Evolutionary conservation across 2,888 invertebrate species (phyloP), one percentile per base, ranked within the genome.

Genomic region (Lampropteryx suffumata): DNA sequence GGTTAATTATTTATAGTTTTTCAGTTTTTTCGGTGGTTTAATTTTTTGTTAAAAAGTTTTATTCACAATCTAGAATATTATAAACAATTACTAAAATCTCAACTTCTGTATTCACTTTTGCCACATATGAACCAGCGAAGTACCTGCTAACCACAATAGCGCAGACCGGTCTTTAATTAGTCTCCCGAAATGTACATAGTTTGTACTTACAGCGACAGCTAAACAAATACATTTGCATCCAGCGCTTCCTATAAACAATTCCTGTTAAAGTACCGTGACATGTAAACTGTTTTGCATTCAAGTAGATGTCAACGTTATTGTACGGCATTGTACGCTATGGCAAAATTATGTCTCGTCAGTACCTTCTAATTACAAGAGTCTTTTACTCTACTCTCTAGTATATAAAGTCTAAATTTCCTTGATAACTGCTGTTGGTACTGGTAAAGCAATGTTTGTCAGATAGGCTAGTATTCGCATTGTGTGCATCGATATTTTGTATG

Each of bases 401-500:
- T 0, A 35, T 71, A 76, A 55, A 59, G 71, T 56, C 35, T 14
- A 56, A 14, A 67, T 71, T 76, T 14, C 55, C 37, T 49, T 63
- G 60, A 1, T 27, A 0, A 1, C 10, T 43, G 27, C 29, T 26
- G 46, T 61, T 64, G 50, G 47, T 28, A 34, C n/a, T 21, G 44
- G 62, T 53, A 65, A 55, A 49, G 35, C 24, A 42, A 61, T 46
- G 14, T 68, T 77, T 63, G 75, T 67, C 51, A 51, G 61, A 70
- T 76, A 80, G 74, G 76, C 76, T 62, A 73, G 76, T 76, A 79
- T 83, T 82, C 77, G 76, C 76, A 79, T 85, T 85, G 82, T 85
- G 82, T 84, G 79, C 79, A 80, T 84, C 79, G 84, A 86, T 87
- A 83, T 86, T 86, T 84, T 82, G 81, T 82, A 85, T 85, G 87